Percentiles rank a stretch among this genome's conserved stretches.
Conservation (phyloP, 2,113 vertebrate species). For the Amphiprion percula region DNA sequence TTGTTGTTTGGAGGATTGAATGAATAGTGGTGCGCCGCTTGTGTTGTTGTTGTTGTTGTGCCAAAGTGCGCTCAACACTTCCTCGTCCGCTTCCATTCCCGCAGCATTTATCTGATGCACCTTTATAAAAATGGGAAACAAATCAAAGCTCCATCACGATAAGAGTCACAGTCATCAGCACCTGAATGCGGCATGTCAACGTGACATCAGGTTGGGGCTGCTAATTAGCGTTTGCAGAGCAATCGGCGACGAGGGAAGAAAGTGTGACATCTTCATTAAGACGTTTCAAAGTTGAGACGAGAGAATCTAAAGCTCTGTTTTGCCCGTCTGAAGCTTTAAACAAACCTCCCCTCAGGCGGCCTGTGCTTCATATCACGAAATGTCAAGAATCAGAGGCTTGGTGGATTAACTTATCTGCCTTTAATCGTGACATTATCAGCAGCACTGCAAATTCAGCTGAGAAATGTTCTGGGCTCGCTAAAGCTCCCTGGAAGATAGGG, state of each 20-base stretch:
- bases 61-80: conserved; percentile 28
- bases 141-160: conserved; percentile 39
- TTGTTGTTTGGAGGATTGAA: conserved; percentile 70
- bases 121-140: conserved; percentile 64
- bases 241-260: conserved; percentile 27
- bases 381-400: conserved; percentile 69
- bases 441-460: conserved; percentile 48
- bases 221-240: conserved; percentile 57
- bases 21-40: conserved; percentile 37
- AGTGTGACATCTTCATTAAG: conserved; percentile 65
- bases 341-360: conserved; percentile 53
- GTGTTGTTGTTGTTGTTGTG: conserved; percentile 55
- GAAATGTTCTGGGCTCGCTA: conserved; percentile 44
- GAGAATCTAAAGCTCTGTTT: conserved; percentile 32
- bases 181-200: conserved; percentile 39
- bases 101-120: conserved; percentile 46
- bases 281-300: conserved; percentile 50
- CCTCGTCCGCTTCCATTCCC: conserved; percentile 47
- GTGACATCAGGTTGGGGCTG: conserved; percentile 34
- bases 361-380: conserved; percentile 63
- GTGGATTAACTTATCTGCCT: conserved; percentile 75
- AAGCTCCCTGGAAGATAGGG: conserved; percentile 41
- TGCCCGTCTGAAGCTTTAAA: conserved; percentile 43
- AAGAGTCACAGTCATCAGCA: conserved; percentile 39
- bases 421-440: conserved; percentile 70